Evolutionary conservation across 2,113 vertebrate genomes (phyloP), one percentile per base, ranked within the genome.

Genomic region (Sterna hirundo): DNA sequence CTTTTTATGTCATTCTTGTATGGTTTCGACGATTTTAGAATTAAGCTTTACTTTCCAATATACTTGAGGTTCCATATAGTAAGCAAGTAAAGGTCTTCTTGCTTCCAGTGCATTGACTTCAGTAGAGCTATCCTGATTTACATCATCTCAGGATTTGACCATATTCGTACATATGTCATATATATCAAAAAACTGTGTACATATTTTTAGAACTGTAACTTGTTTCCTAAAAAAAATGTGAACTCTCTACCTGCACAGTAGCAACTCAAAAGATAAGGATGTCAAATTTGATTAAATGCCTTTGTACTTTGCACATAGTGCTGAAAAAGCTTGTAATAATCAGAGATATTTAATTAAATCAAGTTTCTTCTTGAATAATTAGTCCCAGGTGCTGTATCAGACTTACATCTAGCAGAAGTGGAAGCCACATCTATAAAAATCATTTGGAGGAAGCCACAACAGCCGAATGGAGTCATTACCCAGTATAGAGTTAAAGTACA

Each of bases 381-480:
- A 99, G 99, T 98, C 62, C 99, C 99, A 88, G 98, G 99, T 89
- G 97, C 98, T 77, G 98, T 99, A 49, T 98, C 98, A 97, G 97
- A 98, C 86, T 98, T 99, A 88, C 96, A 84, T 57, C 97, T 98
- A 34, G 94, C 86, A 79, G 98, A 99, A 78, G 98, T 99, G 75
- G 99, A 99, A 97, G 99, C 99, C 16, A 99, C 98, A 49, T 98
- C 98, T 22, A 96, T 99, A 94, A 98, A 92, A 95, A 98, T 99
- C 92, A 98, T 97, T 69, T 99, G 99, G 99, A 98, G 94, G 95
- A 98, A 97, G 57, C 99, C 99, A 46, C 98, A 44, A 40, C 98
- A 99, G 92, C 98, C 99, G 62, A 99, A 99, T 71, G 99, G 99
- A 93, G 97, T 98, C 46, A 99, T 99, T 97, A 99, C 94, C 76